Conservation (phyloP, 1,140 invertebrate species). For the Diorhabda sublineata region DNA sequence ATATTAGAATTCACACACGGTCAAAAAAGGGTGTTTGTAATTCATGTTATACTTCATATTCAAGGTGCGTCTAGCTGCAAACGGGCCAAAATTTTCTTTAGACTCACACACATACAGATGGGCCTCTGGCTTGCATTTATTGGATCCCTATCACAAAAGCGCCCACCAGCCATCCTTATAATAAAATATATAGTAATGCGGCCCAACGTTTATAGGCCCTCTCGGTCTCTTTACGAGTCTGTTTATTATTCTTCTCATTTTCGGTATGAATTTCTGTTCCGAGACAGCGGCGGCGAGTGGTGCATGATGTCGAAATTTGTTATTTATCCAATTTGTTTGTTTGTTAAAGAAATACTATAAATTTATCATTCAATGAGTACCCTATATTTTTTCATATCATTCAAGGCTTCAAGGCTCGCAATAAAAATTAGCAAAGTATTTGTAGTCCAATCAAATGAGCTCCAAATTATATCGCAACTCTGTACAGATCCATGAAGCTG, state of each 20-base stretch:
- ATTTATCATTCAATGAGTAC: no score
- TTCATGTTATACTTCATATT: conserved; percentile 10
- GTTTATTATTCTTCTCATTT: conserved; percentile 17
- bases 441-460: no score
- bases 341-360: no score
- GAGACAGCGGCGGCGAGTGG: background rate
- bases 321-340: no score
- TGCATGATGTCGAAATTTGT: no score
- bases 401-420: no score
- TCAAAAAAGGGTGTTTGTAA: background rate
- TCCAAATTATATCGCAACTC: no score
- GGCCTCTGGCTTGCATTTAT: conserved; percentile 11
- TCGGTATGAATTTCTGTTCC: conserved; percentile 10
- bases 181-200: conserved; percentile 13
- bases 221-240: conserved; percentile 10
- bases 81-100: conserved; percentile 7
- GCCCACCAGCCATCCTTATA: conserved; percentile 1
- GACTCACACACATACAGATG: conserved; percentile 4
- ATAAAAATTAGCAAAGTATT: no score
- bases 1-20: background rate
- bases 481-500: no score
- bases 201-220: conserved; percentile 7
- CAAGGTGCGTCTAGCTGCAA: background rate
- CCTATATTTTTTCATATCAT: no score
- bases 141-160: conserved; percentile 10